A percentile compares a stretch with the other conserved stretches of the same genome.
These are phyloP conservation scores for Zaprionus inermis DNA, from an alignment of 1,140 invertebrate genomes.

Conservation along the genomic window DNA sequence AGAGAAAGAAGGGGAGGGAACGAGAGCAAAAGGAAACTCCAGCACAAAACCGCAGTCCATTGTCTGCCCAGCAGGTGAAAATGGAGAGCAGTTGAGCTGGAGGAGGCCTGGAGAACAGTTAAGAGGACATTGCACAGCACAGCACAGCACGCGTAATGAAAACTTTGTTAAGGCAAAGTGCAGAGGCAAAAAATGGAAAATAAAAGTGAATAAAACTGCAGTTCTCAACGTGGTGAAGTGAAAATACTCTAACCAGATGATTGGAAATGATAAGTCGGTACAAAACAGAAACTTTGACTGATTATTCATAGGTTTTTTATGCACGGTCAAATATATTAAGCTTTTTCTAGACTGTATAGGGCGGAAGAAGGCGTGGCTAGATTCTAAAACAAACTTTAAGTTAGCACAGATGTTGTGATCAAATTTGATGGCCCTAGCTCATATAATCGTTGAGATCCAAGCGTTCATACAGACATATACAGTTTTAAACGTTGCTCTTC, in stretches of 20 bases:
- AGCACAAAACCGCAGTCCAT: conserved; percentile 59
- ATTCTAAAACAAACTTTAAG: too few relatives aligned
- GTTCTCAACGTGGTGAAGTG: not conserved
- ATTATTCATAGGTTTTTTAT: too few relatives aligned
- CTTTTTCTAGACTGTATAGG: too few relatives aligned
- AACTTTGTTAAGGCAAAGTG: conserved; percentile 67
- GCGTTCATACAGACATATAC: too few relatives aligned
- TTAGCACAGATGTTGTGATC: too few relatives aligned
- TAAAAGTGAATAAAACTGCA: conserved; percentile 10
- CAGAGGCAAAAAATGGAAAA: conserved; percentile 21
- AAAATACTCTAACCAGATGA: not conserved
- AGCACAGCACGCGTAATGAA: conserved; percentile 70
- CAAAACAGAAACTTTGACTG: too few relatives aligned
- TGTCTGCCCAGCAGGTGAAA: conserved; percentile 65
- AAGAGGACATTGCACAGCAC: conserved; percentile 53
- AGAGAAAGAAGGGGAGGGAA: not conserved
- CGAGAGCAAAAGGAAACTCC: conserved; percentile 31
- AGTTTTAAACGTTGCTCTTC: too few relatives aligned
- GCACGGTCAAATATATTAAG: too few relatives aligned
- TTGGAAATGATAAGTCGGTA: too few relatives aligned
- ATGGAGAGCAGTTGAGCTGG: conserved; percentile 28
- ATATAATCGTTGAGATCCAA: too few relatives aligned
- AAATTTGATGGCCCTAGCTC: too few relatives aligned
- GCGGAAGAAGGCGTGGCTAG: too few relatives aligned
- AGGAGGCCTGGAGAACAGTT: conserved; percentile 21